These are phyloP conservation scores for Typhlichthys subterraneus DNA, from an alignment of 2,797 vertebrate species.

Conservation along the genomic window DNA sequence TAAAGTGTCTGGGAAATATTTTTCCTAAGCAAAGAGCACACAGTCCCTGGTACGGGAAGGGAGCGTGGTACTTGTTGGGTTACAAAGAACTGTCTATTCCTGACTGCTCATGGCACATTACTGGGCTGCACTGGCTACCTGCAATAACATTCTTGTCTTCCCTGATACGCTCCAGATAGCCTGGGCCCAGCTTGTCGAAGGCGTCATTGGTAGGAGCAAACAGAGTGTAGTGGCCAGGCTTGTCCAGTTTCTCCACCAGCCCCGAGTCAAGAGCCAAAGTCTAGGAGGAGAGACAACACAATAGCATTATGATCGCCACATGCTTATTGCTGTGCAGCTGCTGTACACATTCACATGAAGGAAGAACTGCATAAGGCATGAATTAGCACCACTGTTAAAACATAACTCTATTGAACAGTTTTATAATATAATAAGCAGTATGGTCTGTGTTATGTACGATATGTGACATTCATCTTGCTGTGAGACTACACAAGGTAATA, in stretches of 20 bases:
- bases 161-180: slow-evolving; percentile 84
- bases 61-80: not conserved
- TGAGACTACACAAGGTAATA: too few relatives aligned
- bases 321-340: not conserved
- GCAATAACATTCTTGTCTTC: slow-evolving; percentile 82
- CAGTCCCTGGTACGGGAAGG: not conserved
- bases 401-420: too few relatives aligned
- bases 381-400: too few relatives aligned
- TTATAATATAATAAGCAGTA: too few relatives aligned
- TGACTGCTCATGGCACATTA: not conserved
- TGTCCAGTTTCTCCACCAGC: slow-evolving; percentile 80
- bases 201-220: slow-evolving; percentile 94
- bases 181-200: slow-evolving; percentile 81
- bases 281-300: slow-evolving; percentile 59
- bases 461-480: too few relatives aligned
- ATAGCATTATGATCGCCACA: not conserved
- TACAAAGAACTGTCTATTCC: not conserved
- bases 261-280: slow-evolving; percentile 76
- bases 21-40: too few relatives aligned
- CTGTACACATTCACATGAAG: too few relatives aligned
- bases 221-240: slow-evolving; percentile 88
- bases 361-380: too few relatives aligned
- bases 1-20: too few relatives aligned
- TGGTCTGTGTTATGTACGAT: too few relatives aligned
- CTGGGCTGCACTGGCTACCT: slow-evolving; percentile 76